Conservation (phyloP, 2,888 invertebrate species). For the Amiota communis region DNA sequence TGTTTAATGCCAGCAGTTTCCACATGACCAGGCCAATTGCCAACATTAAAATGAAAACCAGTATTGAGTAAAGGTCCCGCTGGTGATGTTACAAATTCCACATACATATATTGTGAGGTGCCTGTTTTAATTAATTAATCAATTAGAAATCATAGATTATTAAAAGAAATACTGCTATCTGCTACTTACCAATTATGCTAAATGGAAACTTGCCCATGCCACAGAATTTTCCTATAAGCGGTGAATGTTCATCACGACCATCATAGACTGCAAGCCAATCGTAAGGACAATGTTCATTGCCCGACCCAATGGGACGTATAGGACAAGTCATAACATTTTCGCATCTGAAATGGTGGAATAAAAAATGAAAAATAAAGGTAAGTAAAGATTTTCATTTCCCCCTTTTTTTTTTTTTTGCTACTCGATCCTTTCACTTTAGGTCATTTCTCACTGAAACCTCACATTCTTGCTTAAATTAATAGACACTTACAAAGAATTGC, state of each 20-base stretch:
- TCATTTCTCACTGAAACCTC: neutral
- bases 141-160: neutral
- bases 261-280: constrained; percentile 93
- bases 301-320: constrained; percentile 91
- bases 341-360: constrained; percentile 75
- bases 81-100: constrained; percentile 91
- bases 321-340: constrained; percentile 97
- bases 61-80: constrained; percentile 92
- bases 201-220: constrained; percentile 95
- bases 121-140: constrained; percentile 72
- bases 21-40: constrained; percentile 94
- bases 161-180: neutral
- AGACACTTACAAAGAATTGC: neutral
- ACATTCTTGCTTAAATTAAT: constrained; percentile 7
- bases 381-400: neutral
- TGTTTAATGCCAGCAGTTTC: constrained; percentile 90
- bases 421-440: neutral
- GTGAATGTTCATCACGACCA: constrained; percentile 89
- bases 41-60: constrained; percentile 95
- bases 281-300: constrained; percentile 89
- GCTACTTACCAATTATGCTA: constrained; percentile 83
- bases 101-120: constrained; percentile 89
- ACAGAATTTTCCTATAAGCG: constrained; percentile 92
- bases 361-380: constrained; percentile 11
- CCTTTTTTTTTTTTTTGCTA: neutral